Evolutionary conservation across 2,888 invertebrate genomes (phyloP), one percentile per base, ranked within the genome.

Genomic region (Drosophila prostipennis): DNA sequence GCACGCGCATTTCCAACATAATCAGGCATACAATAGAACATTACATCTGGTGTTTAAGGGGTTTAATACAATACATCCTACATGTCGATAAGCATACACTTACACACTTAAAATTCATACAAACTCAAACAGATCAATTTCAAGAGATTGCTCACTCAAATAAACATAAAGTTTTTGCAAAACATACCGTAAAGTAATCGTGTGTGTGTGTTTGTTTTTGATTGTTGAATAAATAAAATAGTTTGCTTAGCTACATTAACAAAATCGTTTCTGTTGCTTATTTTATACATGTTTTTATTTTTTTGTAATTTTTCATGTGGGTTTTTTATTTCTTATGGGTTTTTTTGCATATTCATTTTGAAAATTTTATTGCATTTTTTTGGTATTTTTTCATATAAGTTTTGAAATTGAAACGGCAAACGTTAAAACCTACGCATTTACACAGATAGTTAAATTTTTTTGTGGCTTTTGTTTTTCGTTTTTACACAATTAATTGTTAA

Each of bases 401-500:
- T 75, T 70, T 67, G 77, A 72, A 80, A 72, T 85, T 87, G 74
- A 83, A 83, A 83, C 87, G 76, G 69, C 78, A 77, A 87, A 87
- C 88, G 77, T 89, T 77, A 86, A 89, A 76, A 79, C 65, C 88
- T 87, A 87, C 81, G 68, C 77, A 78, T 89, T 85, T 86, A 79
- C 77, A 87, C 74, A 76, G 51, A 74, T 72, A 77, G 55, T 69
- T 60, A 54, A 68, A 53, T 46, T 61, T 63, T 74, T 68, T 70
- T 68, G 57, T 55, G 39, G 65, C 74, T 72, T 61, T 74, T 70
- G 37, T 64, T 72, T 48, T 65, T 54, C 53, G 40, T 77, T 72
- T 79, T 73, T 77, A 77, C 64, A 77, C 68, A 74, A 73, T 78
- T 75, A 67, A 52, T 67, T 75, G 36, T 68, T 76, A 68, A 46